These are phyloP conservation scores for Gadopsis marmoratus DNA, from an alignment of 2,797 vertebrate species.

Conservation along the genomic window DNA sequence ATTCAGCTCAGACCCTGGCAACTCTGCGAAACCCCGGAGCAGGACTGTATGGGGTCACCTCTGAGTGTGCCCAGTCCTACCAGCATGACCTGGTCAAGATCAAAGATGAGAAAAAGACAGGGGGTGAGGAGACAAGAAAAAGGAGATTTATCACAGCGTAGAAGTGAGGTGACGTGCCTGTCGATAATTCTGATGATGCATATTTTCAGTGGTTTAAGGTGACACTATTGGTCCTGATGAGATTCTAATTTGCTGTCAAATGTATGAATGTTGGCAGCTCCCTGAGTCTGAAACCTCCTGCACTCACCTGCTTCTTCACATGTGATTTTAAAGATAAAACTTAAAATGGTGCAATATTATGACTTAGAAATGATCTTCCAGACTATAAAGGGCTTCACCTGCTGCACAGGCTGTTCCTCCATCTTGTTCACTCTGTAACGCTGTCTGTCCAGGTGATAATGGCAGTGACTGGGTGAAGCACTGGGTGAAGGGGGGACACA, in stretches of 20 bases:
- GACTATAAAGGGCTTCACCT: not conserved
- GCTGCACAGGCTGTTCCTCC: not conserved
- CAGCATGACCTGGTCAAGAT: slow-evolving; percentile 89
- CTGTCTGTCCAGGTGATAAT: slow-evolving; percentile 87
- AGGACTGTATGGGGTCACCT: slow-evolving; percentile 94
- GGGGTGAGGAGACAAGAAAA: slow-evolving; percentile 81
- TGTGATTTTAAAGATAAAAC: not conserved
- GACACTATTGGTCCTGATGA: not conserved
- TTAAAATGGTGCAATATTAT: not conserved
- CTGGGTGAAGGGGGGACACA: slow-evolving; percentile 98
- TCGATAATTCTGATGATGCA: not conserved
- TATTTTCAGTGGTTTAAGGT: not conserved
- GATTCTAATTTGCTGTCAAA: not conserved
- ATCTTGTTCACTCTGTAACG: not conserved
- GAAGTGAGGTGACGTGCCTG: fast-evolving
- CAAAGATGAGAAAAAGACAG: slow-evolving; percentile 84
- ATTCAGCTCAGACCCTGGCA: slow-evolving; percentile 86
- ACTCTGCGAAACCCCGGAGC: slow-evolving; percentile 89
- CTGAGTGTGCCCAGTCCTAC: slow-evolving; percentile 92
- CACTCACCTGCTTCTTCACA: not conserved
- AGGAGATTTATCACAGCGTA: not conserved
- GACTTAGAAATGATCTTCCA: not conserved
- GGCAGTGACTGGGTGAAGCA: slow-evolving; percentile 93
- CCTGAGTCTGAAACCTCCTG: not conserved
- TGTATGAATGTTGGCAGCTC: not conserved